Base-by-base conservation (phyloP, 1,140 invertebrate species). In the Phortica variegata region DNA sequence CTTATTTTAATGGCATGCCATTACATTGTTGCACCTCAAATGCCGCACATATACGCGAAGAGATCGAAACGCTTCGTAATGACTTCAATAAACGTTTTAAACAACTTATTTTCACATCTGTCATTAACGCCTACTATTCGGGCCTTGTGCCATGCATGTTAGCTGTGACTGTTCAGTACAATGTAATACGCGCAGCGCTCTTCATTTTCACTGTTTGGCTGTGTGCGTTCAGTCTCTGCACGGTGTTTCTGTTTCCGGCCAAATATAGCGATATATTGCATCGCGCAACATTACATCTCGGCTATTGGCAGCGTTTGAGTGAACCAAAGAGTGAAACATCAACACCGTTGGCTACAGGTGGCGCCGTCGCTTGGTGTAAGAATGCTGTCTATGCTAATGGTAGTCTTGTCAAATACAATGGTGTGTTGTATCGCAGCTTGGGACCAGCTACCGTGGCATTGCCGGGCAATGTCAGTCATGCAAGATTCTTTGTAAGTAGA, bases 131-230 rank as follows among this genome's bases (percentile, higher is more conserved):
- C 1, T 97, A 97, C 73, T 94, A 96, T 76, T 86, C 89, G 56
- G 88, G 89, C 87, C 89, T 96, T 72, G 85, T 97, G 17, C 95
- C 95, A 0, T 89, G 93, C 61, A 87, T 87, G 65, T 92, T 95
- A 82, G 87, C 88, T 17, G 85, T 89, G 81, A 85, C 83, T 57
- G 85, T 97, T 17, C 87, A 93, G 62, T 95, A 93, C 73, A 91
- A 96, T 77, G 82, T 87, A 2, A 82, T 84, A 57, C 93, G 89
- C 83, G 87, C 90, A 1, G 83, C 87, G 0, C 88, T 91, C 60
- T 89, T 96, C 69, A 83, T 89, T 16, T 79, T 87, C 12, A 85
- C 94, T 50, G 87, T 94, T 21, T 93, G 88, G 81, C 68, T 92
- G 8, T 88, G 89, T 42, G 83, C 88, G 42, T 90, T 95, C 59